These are phyloP conservation scores for Phalanger gymnotis DNA, from an alignment of 2,797 vertebrate genomes.

Conservation along the genomic window DNA sequence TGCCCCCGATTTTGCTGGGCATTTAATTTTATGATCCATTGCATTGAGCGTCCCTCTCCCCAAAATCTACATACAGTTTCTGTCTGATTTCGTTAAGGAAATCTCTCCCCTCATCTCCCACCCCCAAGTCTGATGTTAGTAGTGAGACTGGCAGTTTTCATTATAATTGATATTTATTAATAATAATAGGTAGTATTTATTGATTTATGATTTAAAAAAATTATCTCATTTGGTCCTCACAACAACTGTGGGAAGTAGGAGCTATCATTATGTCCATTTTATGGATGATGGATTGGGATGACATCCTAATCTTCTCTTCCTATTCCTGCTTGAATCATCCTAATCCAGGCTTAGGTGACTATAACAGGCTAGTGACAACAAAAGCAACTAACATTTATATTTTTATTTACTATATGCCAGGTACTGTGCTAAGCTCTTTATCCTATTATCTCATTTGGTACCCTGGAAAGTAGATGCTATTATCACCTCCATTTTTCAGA, in stretches of 20 bases:
- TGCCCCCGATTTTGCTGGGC: slow-evolving; percentile 55
- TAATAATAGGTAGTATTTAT: not conserved
- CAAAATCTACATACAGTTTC: slow-evolving; percentile 47
- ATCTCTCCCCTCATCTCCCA: not conserved
- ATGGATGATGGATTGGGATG: not conserved
- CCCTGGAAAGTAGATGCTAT: not conserved
- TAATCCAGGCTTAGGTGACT: not conserved
- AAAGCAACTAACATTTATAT: not conserved
- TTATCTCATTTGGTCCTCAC: not conserved
- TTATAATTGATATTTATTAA: not conserved
- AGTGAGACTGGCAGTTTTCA: slow-evolving; percentile 43
- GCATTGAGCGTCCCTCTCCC: slow-evolving; percentile 62
- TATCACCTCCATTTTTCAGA: not conserved
- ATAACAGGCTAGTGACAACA: not conserved
- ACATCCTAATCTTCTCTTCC: not conserved
- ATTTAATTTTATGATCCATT: slow-evolving; percentile 74
- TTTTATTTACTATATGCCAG: not conserved
- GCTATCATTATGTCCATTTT: not conserved
- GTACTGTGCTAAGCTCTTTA: not conserved
- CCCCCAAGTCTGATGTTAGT: slow-evolving; percentile 53
- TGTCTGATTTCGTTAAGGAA: slow-evolving; percentile 69
- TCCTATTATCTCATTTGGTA: not conserved
- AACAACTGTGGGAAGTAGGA: not conserved
- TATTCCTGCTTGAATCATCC: not conserved
- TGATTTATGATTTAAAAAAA: not conserved